Base-by-base conservation (phyloP, 2,113 vertebrate genomes). In the Leptobrachium ailaonicum region DNA sequence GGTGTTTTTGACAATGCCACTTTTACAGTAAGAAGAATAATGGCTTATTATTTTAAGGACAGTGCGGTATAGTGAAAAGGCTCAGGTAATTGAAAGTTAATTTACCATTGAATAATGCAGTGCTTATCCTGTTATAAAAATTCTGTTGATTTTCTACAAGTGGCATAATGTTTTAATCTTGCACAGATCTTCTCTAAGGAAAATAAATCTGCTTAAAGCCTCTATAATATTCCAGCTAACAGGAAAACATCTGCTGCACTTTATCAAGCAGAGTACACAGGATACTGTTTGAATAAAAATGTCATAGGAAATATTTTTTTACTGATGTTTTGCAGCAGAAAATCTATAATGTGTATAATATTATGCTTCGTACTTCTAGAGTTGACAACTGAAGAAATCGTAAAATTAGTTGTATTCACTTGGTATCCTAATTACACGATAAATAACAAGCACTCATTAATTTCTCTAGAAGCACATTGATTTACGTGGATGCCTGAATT, bases 171-270 rank as follows among this genome's bases (percentile, higher is more conserved):
- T 80, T 80, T 68, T 80, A 80, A 80, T 80, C 79, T 75, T 69
- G 41, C 7, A 13, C 42, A 69, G 64, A 80, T 80, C 79, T 80
- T 75, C 79, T 80, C 63, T 62, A 60, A 80, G 72, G 71, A 80
- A 80, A 75, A 80, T 80, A 75, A 80, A 80, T 80, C 79, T 80
- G 78, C 72, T 47, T 80, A 80, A 80, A 80, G 43, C 78, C 78
- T 58, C 64, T 69, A 75, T 75, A 80, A 80, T 75, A 75, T 80
- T 69, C 79, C 66, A 80, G 79, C 79, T 74, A 80, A 80, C 64
- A 69, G 47, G 71, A 75, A 73, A 80, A 80, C 79, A 80, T 80
- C 79, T 80, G 79, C 71, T 80, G 41, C 12, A 67, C 5, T 45
- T 60, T 73, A 56, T 47, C 73, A 80, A 69, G 56, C 40, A 75